A percentile compares a stretch with the other conserved stretches of the same genome.
Evolutionary conservation across 2,797 vertebrate genomes (phyloP).

Genomic region (Eptatretus atami): DNA sequence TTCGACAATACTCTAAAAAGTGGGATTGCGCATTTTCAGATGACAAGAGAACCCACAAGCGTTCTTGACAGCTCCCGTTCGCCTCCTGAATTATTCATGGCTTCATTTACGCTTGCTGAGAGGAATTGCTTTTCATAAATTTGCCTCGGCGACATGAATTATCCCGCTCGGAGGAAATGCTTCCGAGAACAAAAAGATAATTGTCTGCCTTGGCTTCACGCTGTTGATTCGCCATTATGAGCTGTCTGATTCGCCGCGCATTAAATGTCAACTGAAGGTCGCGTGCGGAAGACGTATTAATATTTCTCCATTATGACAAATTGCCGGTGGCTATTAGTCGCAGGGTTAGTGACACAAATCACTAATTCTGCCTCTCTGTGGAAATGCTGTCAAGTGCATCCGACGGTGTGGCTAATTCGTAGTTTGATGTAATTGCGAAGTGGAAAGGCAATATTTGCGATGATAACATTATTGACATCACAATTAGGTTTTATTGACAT

Average conservation of each 20-base stretch:
- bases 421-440: too few species aligned
- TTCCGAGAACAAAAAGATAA: conserved; percentile 4
- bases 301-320: conserved; percentile 3
- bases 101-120: conserved; percentile 4
- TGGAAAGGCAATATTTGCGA: too few species aligned
- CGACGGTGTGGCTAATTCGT: too few species aligned
- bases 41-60: neutral
- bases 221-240: conserved; percentile 6
- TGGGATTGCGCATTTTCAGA: neutral
- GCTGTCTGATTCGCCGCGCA: conserved; percentile 5
- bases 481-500: too few species aligned
- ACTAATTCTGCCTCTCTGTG: too few species aligned
- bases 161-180: conserved; percentile 4
- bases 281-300: conserved; percentile 5
- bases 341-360: conserved; percentile 3
- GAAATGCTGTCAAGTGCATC: too few species aligned
- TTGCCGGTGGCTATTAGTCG: conserved; percentile 1
- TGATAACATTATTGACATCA: too few species aligned
- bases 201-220: conserved; percentile 5
- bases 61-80: conserved; percentile 1
- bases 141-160: conserved; percentile 5
- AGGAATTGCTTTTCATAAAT: conserved; percentile 6
- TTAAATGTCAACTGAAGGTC: conserved; percentile 6
- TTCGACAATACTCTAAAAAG: too few species aligned
- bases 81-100: conserved; percentile 4